Evolutionary conservation across 2,888 invertebrate genomes (phyloP), one percentile per base, ranked within the genome.

Genomic region (Ypsolopha sequella): DNA sequence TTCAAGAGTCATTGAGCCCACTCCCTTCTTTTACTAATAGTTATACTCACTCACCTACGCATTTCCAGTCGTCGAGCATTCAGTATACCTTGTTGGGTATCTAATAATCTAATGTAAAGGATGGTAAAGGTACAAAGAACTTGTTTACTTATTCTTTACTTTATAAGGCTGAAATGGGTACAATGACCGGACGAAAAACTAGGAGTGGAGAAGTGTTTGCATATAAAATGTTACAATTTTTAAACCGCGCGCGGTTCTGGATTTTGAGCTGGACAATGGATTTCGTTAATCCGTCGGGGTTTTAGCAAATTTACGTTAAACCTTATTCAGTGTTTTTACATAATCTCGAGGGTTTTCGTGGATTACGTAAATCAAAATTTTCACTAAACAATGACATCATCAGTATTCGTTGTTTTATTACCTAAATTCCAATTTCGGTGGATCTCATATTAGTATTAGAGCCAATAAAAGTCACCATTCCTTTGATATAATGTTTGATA

Each of bases 261-360:
- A 2, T 9, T 9, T 38, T 14, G 36, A 13, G 36, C 24, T n/a
- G 50, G 50, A 50, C 50, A 50, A 50, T 50, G 50, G 43, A 50
- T 50, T 48, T 49, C 36, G 33, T 43, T 50, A 50, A 50, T 41
- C 43, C 41, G 9, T 9, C 9, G 34, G 24, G 50, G 50, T 34
- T 50, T 50, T 43, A 43, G 33, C 43, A 11, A 43, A 50, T 43
- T 50, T 50, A 50, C 41, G 36, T 36, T 50, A 41, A 50, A 43
- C 50, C 35, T 24, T 36, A 34, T 35, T 50, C 50, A 50, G 41
- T 41, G 50, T 50, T 50, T 50, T 43, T 34, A 41, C 49, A 41
- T 49, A 49, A 49, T 49, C 49, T 41, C n/a, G 24, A 4, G 34
- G 49, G 14, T 47, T 47, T 45, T 13, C n/a, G 24, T 24, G 24